Evolutionary conservation across 2,113 vertebrate species (phyloP).

Genomic region (Lathamus discolor): DNA sequence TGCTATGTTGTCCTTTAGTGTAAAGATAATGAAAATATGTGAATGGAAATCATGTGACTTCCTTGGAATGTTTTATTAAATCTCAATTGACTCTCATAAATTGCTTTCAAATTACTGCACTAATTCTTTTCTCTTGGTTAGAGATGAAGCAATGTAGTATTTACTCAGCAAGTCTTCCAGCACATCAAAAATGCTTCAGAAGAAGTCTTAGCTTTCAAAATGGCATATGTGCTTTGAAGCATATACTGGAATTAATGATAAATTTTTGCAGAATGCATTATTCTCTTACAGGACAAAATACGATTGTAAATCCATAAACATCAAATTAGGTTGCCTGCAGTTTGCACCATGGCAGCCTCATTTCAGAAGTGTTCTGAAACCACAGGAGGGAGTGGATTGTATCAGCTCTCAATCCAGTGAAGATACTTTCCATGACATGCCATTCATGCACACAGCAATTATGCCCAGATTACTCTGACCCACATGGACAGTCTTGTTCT

Average conservation of each 20-base stretch:
- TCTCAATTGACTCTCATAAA: neutral
- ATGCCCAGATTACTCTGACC: neutral
- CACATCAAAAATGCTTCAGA: neutral
- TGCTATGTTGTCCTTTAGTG: neutral
- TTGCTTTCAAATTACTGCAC: neutral
- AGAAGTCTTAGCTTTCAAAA: neutral
- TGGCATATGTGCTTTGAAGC: neutral
- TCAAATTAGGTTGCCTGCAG: neutral
- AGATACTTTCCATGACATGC: neutral
- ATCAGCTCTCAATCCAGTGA: neutral
- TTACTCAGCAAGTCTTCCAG: neutral
- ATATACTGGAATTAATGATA: neutral
- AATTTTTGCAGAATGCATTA: neutral
- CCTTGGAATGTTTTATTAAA: neutral
- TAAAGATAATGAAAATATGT: constrained; percentile 31
- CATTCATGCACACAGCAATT: neutral
- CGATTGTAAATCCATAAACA: neutral
- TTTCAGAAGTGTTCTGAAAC: constrained; percentile 7
- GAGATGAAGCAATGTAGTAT: neutral
- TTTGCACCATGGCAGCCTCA: neutral
- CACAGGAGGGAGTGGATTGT: neutral
- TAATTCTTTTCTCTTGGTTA: neutral
- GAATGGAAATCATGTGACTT: constrained; percentile 25
- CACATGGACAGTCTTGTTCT: neutral
- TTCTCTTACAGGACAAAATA: neutral